phyloP scores from a whole-genome alignment of 2,797 vertebrate species.

The Eleutherodactylus coqui region DNA sequence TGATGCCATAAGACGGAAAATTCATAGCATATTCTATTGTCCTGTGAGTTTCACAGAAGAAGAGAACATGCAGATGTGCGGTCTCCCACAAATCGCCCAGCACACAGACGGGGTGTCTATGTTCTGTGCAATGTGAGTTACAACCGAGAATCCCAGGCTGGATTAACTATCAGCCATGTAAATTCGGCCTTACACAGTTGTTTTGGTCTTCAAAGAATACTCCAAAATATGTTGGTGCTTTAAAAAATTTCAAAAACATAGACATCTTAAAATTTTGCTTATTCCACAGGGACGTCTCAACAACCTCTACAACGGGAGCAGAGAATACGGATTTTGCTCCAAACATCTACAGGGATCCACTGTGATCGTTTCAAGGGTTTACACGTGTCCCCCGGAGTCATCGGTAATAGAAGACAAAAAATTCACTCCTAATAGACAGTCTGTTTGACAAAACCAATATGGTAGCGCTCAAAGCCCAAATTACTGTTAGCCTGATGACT shows the following conservation, averaged over 20 bases:
- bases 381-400: slow-evolving; percentile 70
- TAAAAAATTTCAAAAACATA: not conserved
- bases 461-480: slow-evolving; percentile 36
- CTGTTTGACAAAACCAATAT: slow-evolving; percentile 54
- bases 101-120: too few species aligned
- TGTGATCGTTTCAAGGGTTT: slow-evolving; percentile 72
- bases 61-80: too few species aligned
- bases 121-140: too few species aligned
- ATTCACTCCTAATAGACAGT: slow-evolving; percentile 41
- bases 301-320: slow-evolving; percentile 71
- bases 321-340: slow-evolving; percentile 72
- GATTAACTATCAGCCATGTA: too few species aligned
- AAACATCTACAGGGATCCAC: slow-evolving; percentile 72
- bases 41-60: too few species aligned
- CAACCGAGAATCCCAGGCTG: too few species aligned
- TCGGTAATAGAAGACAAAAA: slow-evolving; percentile 69
- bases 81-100: too few species aligned
- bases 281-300: slow-evolving; percentile 71
- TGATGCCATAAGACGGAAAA: too few species aligned
- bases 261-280: slow-evolving; percentile 29
- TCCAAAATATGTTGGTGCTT: not conserved
- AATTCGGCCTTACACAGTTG: not conserved
- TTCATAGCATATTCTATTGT: too few species aligned
- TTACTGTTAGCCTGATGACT: slow-evolving; percentile 40
- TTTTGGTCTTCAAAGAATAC: not conserved